phyloP scores from a whole-genome alignment of 2,113 vertebrate species.

The Ptyas mucosa region DNA sequence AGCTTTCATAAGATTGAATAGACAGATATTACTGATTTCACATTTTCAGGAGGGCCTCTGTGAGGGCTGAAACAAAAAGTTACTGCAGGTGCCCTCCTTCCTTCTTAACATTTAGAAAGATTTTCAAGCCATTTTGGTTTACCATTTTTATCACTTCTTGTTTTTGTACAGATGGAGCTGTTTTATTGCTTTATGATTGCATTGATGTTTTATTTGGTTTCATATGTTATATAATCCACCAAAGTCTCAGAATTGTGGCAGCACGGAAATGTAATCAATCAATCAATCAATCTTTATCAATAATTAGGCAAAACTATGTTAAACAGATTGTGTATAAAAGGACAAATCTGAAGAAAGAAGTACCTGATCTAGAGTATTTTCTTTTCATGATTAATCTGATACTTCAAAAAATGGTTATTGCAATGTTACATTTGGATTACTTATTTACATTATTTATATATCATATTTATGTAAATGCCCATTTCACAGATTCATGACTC shows the following conservation, averaged over 20 bases:
- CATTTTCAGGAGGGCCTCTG: neutral
- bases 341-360: neutral
- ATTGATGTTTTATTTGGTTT: neutral
- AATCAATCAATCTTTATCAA: neutral
- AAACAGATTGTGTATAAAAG: neutral
- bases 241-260: neutral
- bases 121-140: neutral
- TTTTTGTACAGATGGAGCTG: neutral
- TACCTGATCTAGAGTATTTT: neutral
- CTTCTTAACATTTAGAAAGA: neutral
- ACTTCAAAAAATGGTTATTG: neutral
- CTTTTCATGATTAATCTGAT: neutral
- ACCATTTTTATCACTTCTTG: neutral
- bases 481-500: neutral
- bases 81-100: neutral
- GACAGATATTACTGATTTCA: neutral
- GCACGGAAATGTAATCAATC: neutral
- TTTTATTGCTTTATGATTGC: neutral
- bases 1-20: neutral
- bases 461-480: neutral
- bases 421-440: neutral
- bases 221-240: neutral
- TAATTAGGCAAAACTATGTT: neutral
- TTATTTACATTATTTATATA: neutral
- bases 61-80: neutral